phyloP scores from a whole-genome alignment of 1,140 invertebrate species.

The Aleiodes sp. region DNA sequence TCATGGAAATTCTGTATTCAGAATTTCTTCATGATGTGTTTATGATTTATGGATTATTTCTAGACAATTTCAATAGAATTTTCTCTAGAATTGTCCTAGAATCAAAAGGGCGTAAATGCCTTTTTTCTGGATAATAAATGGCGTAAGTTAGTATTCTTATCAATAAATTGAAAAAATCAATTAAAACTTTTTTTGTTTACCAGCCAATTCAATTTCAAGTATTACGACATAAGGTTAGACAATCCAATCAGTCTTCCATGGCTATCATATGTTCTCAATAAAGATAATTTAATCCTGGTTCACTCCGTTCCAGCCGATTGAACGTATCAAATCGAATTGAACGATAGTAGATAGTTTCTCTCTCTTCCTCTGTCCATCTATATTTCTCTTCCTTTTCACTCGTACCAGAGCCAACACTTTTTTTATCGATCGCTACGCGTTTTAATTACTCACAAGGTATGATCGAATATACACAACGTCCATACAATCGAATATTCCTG shows the following conservation, averaged over 20 bases:
- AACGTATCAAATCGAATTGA: slow-evolving; percentile 14
- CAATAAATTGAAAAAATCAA: too few relatives aligned
- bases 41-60: too few relatives aligned
- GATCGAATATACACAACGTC: background rate
- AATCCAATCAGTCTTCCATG: background rate
- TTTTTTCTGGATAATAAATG: too few relatives aligned
- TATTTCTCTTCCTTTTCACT: too few relatives aligned
- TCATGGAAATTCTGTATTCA: too few relatives aligned
- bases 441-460: slow-evolving; percentile 46
- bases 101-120: too few relatives aligned
- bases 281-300: slow-evolving; percentile 16
- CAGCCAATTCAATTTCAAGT: background rate
- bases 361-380: too few relatives aligned
- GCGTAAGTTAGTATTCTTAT: too few relatives aligned
- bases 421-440: slow-evolving; percentile 45
- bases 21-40: too few relatives aligned
- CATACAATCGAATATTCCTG: background rate
- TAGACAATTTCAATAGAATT: too few relatives aligned
- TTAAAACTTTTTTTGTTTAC: background rate
- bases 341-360: slow-evolving; percentile 1
- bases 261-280: slow-evolving; percentile 16
- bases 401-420: too few relatives aligned
- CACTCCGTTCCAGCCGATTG: slow-evolving; percentile 2
- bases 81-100: too few relatives aligned
- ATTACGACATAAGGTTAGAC: background rate